Evolutionary conservation across 1,140 invertebrate genomes (phyloP).

Genomic region (Bombus ignitus): DNA sequence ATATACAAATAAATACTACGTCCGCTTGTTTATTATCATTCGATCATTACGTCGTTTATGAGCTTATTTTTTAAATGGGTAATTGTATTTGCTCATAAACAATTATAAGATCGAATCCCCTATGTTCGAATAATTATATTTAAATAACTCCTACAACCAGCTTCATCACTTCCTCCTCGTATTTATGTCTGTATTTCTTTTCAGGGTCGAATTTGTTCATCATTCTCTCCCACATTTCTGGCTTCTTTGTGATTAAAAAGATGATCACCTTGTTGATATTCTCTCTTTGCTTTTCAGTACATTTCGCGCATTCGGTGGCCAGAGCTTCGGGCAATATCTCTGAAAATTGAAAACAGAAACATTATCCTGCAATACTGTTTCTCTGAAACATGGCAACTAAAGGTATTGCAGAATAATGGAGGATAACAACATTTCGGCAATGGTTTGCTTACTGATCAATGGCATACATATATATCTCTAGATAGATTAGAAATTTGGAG

Average conservation of each 20-base stretch:
- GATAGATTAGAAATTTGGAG: too few relatives aligned
- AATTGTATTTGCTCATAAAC: background rate
- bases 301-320: slow-evolving; percentile 85
- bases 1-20: too few relatives aligned
- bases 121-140: background rate
- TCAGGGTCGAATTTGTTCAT: slow-evolving; percentile 85
- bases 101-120: background rate
- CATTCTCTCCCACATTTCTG: slow-evolving; percentile 84
- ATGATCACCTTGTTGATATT: slow-evolving; percentile 83
- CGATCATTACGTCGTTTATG: too few relatives aligned
- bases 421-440: too few relatives aligned
- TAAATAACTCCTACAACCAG: slow-evolving; percentile 44
- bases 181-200: slow-evolving; percentile 83
- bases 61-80: background rate
- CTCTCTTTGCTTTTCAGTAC: slow-evolving; percentile 84
- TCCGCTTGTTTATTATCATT: background rate
- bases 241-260: slow-evolving; percentile 83
- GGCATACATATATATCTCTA: too few relatives aligned
- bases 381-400: too few relatives aligned
- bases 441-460: too few relatives aligned
- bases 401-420: background rate
- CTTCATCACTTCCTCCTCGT: slow-evolving; percentile 82
- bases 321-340: slow-evolving; percentile 85
- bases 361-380: too few relatives aligned
- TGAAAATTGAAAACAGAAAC: slow-evolving; percentile 42